These are phyloP conservation scores for Hypomecis punctinalis DNA, from an alignment of 2,888 invertebrate species.

Conservation along the genomic window DNA sequence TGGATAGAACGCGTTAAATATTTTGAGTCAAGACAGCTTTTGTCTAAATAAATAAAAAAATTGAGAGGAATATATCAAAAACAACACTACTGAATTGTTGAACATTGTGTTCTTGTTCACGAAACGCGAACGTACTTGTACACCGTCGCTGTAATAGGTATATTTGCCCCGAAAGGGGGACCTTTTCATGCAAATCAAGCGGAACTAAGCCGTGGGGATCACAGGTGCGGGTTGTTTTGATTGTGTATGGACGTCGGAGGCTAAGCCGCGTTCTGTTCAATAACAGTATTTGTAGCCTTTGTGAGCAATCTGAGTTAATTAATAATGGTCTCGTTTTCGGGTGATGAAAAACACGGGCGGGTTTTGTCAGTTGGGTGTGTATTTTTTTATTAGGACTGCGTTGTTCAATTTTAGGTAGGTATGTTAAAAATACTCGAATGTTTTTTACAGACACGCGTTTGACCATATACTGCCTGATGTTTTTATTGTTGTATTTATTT, in stretches of 20 bases:
- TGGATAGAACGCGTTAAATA: too few species aligned
- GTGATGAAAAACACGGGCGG: neutral
- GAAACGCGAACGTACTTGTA: too few species aligned
- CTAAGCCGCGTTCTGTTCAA: conserved; percentile 30
- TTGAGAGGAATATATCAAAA: too few species aligned
- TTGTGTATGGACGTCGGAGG: conserved; percentile 39
- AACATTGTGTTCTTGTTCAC: too few species aligned
- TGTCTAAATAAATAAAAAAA: too few species aligned
- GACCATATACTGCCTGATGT: too few species aligned
- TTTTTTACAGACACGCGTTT: too few species aligned
- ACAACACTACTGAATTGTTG: too few species aligned
- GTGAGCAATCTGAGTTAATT: conserved; percentile 14
- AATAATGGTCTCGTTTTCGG: neutral
- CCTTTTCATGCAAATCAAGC: conserved; percentile 43
- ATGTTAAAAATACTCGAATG: neutral
- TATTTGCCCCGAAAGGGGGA: conserved; percentile 3
- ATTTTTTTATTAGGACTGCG: too few species aligned
- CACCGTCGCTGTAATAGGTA: too few species aligned
- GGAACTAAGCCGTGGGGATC: conserved; percentile 37
- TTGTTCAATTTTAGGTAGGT: neutral
- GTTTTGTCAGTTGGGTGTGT: neutral
- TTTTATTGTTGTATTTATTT: too few species aligned
- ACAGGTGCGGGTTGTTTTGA: conserved; percentile 44
- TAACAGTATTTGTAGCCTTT: conserved; percentile 23
- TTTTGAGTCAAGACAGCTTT: too few species aligned